A percentile compares a stretch with the other conserved stretches of the same genome.
Conservation (phyloP, 2,797 vertebrate species). For the Sebastes minor region DNA sequence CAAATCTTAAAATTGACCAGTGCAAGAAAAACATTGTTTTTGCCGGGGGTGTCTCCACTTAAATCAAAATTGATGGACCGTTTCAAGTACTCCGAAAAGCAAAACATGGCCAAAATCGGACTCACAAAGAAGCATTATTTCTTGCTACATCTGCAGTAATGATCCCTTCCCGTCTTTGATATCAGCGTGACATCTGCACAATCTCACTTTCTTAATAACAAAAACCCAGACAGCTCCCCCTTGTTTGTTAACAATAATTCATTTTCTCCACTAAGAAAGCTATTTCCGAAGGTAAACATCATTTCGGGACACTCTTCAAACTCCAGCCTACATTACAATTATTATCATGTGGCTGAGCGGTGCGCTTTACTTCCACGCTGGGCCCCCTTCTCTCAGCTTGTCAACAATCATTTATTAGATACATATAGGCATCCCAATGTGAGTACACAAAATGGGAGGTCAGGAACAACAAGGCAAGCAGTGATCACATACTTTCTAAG, state of each 20-base stretch:
- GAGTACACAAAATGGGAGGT: constrained; percentile 8
- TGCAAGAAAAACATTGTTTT: not conserved
- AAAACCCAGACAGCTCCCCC: not conserved
- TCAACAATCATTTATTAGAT: constrained; percentile 46
- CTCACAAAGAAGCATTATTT: not conserved
- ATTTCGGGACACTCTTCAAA: constrained; percentile 35
- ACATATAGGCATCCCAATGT: not conserved
- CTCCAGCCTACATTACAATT: constrained; percentile 37
- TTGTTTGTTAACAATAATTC: constrained; percentile 49
- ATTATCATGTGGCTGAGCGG: constrained; percentile 16
- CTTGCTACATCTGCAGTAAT: not conserved
- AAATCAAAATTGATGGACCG: not conserved
- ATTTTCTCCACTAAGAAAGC: constrained; percentile 40
- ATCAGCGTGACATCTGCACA: not conserved
- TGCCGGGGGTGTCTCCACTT: not conserved
- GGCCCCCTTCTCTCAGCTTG: constrained; percentile 12
- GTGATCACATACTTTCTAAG: not conserved
- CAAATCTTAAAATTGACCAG: not conserved
- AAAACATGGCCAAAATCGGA: not conserved
- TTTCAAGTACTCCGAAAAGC: not conserved
- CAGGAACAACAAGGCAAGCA: constrained; percentile 4
- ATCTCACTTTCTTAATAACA: constrained; percentile 13
- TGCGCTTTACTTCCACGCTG: not conserved
- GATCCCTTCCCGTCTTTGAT: not conserved
- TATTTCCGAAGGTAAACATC: constrained; percentile 52